Conservation (phyloP, 2,113 vertebrate genomes). For the Hydrolagus affinis region DNA sequence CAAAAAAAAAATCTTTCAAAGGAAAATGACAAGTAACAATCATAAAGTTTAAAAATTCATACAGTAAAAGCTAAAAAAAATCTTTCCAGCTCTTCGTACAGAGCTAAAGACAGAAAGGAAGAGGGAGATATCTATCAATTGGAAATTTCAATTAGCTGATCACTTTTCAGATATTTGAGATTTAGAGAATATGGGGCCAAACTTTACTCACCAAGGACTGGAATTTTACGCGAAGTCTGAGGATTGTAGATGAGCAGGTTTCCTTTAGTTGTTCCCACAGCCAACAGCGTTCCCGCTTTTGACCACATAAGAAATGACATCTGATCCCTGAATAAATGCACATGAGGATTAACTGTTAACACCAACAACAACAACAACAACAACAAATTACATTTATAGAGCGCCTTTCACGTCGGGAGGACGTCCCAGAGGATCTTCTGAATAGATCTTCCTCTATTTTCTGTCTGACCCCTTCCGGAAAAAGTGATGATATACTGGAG, state of each 20-base stretch:
- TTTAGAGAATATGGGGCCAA: not conserved
- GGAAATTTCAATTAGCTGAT: not conserved
- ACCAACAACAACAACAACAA: too few relatives aligned
- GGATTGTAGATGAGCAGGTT: conserved; percentile 91
- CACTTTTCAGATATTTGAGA: not conserved
- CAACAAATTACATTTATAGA: too few relatives aligned
- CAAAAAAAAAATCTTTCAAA: not conserved
- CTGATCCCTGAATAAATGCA: conserved; percentile 62
- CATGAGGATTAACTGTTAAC: not conserved
- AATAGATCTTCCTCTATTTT: too few relatives aligned
- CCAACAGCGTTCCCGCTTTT: conserved; percentile 72
- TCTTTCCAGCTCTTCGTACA: not conserved
- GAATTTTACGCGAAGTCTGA: conserved; percentile 92
- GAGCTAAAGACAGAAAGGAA: too few relatives aligned
- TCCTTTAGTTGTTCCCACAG: conserved; percentile 86
- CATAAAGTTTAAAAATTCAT: not conserved
- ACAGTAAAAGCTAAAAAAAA: not conserved
- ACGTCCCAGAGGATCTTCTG: too few relatives aligned
- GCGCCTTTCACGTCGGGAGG: too few relatives aligned
- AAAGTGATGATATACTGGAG: too few relatives aligned
- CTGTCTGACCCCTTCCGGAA: too few relatives aligned
- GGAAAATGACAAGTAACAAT: not conserved
- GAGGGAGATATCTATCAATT: too few relatives aligned
- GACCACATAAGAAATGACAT: conserved; percentile 91
- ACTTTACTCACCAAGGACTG: conserved; percentile 71